A percentile compares a stretch with the other conserved stretches of the same genome.
Evolutionary conservation across 2,797 vertebrate genomes (phyloP).

Genomic region (Micromesistius poutassou): DNA sequence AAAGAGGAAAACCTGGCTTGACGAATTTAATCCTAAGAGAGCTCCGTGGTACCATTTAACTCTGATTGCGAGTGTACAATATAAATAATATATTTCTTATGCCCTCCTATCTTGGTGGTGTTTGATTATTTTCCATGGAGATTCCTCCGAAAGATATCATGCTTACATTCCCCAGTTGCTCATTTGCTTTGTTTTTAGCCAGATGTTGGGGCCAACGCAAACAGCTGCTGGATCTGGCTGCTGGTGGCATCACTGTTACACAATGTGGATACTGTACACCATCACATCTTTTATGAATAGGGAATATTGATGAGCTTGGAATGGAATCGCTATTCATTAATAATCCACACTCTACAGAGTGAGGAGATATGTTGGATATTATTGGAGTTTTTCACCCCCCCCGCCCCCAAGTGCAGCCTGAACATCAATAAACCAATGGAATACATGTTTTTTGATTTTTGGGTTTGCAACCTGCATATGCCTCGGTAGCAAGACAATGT

Average conservation of each 20-base stretch:
- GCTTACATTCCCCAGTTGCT: slow-evolving; percentile 13
- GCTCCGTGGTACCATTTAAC: too few species aligned
- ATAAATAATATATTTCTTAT: background rate
- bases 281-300: background rate
- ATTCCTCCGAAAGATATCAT: slow-evolving; percentile 15
- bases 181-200: slow-evolving; percentile 25
- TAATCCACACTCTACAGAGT: background rate
- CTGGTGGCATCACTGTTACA: slow-evolving; percentile 11
- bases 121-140: background rate
- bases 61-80: background rate
- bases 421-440: background rate
- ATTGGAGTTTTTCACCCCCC: background rate
- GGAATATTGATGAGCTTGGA: background rate
- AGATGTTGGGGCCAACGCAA: slow-evolving; percentile 44
- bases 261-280: background rate
- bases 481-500: too few species aligned
- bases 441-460: background rate
- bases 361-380: background rate
- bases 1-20: too few species aligned
- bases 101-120: too few species aligned
- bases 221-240: slow-evolving; percentile 18
- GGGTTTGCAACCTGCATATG: too few species aligned
- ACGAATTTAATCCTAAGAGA: too few species aligned
- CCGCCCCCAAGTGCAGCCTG: too few species aligned
- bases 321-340: background rate